Base-by-base conservation (phyloP, 1,140 invertebrate genomes). In the Philaenus spumarius region DNA sequence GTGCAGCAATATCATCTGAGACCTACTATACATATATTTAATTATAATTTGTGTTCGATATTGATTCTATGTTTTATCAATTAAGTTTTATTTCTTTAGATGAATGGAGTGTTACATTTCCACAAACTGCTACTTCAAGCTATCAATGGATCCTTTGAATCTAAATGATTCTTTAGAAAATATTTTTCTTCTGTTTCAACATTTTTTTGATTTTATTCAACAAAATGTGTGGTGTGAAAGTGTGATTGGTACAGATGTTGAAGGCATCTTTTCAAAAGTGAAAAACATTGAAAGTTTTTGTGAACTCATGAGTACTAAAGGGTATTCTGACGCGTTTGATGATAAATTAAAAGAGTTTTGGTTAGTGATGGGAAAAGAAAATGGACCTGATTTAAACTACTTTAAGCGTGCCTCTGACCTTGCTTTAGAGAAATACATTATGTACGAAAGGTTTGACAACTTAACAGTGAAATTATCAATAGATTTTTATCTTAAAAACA, bases 151-250 rank as follows among this genome's bases (percentile, higher is more conserved):
- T 30, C 9, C 26, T 30, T 30, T 30, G 9, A 30, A 30, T 30
- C n/a, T n/a, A n/a, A n/a, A n/a, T n/a, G 9, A 30, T 30, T 30
- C 3, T 30, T 30, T 30, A 9, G 26, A 30, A 53, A 39, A 26
- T 12, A 19, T 53, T 14, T 53, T 95, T 47, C 22, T 83, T 91
- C 89, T 89, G 68, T 64, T 48, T 39, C 24, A 58, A 35, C 9
- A 50, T 6, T 5, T 51, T 54, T 20, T 43, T 19, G 34, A 52
- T 34, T 42, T 55, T 42, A 24, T 60, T 57, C 1, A 47, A 22
- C 19, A 23, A 20, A 15, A 11, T 20, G 2, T 11, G 12, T n/a
- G n/a, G n/a, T 56, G 71, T 62, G 72, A 76, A 60, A 68, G 68
- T 62, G 61, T 69, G 2, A 63, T 67, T 22, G 79, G 45, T 48